These are phyloP conservation scores for Caenorhabditis virilis DNA, from an alignment of 2,888 invertebrate genomes.

Conservation along the genomic window DNA sequence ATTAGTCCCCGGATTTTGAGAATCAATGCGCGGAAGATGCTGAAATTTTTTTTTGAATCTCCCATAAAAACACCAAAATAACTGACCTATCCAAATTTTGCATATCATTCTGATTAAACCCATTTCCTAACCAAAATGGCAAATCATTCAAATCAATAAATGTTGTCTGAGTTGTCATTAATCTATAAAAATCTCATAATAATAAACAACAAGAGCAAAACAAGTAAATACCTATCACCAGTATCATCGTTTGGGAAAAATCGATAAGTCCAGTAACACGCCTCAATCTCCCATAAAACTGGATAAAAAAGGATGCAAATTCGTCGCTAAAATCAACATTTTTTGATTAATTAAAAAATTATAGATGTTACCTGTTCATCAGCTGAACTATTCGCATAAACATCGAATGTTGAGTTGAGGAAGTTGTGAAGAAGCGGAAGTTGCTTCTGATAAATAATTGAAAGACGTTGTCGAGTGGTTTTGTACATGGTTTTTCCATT, in stretches of 20 bases:
- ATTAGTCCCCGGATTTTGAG: constrained; percentile 3
- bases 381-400: constrained; percentile 5
- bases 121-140: constrained; percentile 16
- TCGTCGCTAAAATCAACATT: constrained; percentile 14
- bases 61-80: not conserved
- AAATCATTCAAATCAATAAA: constrained; percentile 23
- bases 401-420: constrained; percentile 15
- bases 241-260: constrained; percentile 10
- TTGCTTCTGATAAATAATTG: constrained; percentile 24
- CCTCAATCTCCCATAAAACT: constrained; percentile 31
- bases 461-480: constrained; percentile 16
- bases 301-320: constrained; percentile 25
- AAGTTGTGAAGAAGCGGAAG: constrained; percentile 20
- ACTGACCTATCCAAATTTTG: not conserved
- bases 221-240: not conserved
- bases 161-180: constrained; percentile 30
- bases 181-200: not conserved
- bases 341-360: not conserved
- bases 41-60: too few relatives aligned
- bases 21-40: constrained; percentile 2
- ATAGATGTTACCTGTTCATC: not conserved
- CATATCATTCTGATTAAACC: not conserved
- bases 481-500: constrained; percentile 22
- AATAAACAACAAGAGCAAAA: not conserved
- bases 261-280: constrained; percentile 35